Evolutionary conservation across 2,113 vertebrate genomes (phyloP), one percentile per base, ranked within the genome.

Genomic region (Pavo muticus): DNA sequence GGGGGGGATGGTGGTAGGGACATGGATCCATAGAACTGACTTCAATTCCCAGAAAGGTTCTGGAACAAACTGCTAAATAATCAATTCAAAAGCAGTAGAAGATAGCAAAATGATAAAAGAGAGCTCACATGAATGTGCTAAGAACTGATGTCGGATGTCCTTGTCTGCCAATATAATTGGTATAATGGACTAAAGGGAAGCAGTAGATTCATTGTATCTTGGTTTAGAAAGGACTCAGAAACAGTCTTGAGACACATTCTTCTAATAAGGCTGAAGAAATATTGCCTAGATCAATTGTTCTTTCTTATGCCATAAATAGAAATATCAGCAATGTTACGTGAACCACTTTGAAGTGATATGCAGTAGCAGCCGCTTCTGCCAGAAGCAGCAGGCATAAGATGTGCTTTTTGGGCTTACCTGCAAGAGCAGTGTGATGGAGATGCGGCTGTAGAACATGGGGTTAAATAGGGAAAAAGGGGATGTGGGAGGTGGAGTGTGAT

Each of bases 141-240:
- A 94, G 87, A 82, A 73, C 23, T 78, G 88, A 91, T 93, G 91
- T 87, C 94, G 48, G 61, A 84, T 12, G 67, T 81, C 86, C 63
- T 87, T 91, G 65, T 89, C 91, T 96, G 92, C 88, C 70, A 82
- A 84, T 61, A 65, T 82, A 94, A 94, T 91, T 93, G 87, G 57
- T 65, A 89, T 94, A 95, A 96, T 89, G 74, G 87, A 96, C 92
- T 88, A 91, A 87, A 92, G 70, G 54, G 30, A 84, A 72, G 48
- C 40, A 61, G 67, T 48, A 87, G 29, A 37, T 52, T 35, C 9
- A 88, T 88, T 54, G 69, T 19, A 52, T 87, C 84, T 78, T 78
- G 48, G 65, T 78, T 91, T 61, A 89, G 39, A 57, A 93, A 96
- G 80, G 80, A 68, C 39, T 84, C 42, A 52, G 84, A 81, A 88